Base-by-base conservation (phyloP, 2,888 invertebrate genomes). In the Thymelicus lineola region DNA sequence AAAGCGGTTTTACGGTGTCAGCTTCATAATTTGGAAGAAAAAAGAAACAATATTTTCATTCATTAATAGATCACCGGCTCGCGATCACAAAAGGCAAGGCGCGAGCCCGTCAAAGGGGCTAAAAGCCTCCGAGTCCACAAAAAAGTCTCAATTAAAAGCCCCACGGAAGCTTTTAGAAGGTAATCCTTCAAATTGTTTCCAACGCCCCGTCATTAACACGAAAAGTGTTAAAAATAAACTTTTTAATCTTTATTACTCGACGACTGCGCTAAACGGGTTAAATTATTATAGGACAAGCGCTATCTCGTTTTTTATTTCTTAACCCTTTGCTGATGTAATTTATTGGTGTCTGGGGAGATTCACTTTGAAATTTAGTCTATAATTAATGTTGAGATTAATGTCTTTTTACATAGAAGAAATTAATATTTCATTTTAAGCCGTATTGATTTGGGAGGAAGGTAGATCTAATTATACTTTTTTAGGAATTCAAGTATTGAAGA, bases 81-180 rank as follows among this genome's bases (percentile, higher is more conserved):
- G 77, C 80, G 78, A 77, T 76, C 84, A 90, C 88, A 91, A 92
- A 87, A 89, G 87, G 82, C 77, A 76, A 81, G 79, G 81, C 83
- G 83, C 84, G 81, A 84, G 77, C 79, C 79, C 77, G 82, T 84
- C 86, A 87, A 91, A 92, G 89, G 89, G 89, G 89, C 92, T 93
- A 93, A 93, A 93, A 93, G 92, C 90, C 87, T 91, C 89, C 87
- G 85, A 86, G 86, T 85, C 87, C 84, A 91, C 90, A 91, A 93
- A 93, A 92, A 93, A 92, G 91, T 91, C 93, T 93, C 93, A 93
- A 93, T 93, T 93, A 93, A 93, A 92, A 93, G 87, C 86, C 93
- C 90, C 93, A 91, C 93, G 93, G 93, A 93, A 93, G 93, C 93
- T 93, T 93, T 93, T 93, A 93, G 93, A 92, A 90, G 91, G 93